Percentiles rank a stretch among this genome's conserved stretches.
Evolutionary conservation across 2,888 invertebrate genomes (phyloP).

Genomic region (Craniophora ligustri): DNA sequence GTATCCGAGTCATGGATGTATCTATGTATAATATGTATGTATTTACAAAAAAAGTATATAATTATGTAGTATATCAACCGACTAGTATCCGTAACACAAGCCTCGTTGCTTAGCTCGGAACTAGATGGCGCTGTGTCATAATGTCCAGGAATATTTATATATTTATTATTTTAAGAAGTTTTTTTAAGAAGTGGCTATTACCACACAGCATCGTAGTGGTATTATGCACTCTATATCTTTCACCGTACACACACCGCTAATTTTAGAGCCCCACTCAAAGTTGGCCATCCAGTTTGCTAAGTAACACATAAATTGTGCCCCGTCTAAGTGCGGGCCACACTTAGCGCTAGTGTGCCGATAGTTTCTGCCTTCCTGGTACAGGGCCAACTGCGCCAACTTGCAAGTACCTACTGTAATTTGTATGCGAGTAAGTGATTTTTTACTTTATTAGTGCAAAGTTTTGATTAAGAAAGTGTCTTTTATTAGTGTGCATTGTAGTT

Average conservation of each 20-base stretch:
- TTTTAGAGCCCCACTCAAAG: conserved; percentile 29
- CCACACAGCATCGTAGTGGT: no score
- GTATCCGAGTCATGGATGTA: no score
- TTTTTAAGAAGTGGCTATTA: no score
- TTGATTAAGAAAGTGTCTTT: conserved; percentile 2
- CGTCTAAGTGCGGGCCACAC: conserved; percentile 57
- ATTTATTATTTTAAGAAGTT: no score
- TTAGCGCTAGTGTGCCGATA: conserved; percentile 54
- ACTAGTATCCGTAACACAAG: no score
- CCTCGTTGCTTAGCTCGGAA: no score
- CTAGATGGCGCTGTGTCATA: no score
- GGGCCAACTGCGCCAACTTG: conserved; percentile 45
- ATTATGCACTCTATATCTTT: no score
- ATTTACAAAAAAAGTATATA: no score
- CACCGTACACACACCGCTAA: neutral
- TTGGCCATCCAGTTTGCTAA: conserved; percentile 55
- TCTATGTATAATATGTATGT: no score
- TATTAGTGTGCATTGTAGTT: neutral
- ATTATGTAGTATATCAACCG: no score
- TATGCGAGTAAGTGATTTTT: conserved; percentile 24
- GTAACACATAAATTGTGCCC: conserved; percentile 57
- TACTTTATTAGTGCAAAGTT: conserved; percentile 2
- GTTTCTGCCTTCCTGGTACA: conserved; percentile 54
- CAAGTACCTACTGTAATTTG: conserved; percentile 53
- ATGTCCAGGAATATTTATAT: no score